These are phyloP conservation scores for Lepus americanus DNA, from an alignment of 2,113 vertebrate genomes.

Conservation along the genomic window DNA sequence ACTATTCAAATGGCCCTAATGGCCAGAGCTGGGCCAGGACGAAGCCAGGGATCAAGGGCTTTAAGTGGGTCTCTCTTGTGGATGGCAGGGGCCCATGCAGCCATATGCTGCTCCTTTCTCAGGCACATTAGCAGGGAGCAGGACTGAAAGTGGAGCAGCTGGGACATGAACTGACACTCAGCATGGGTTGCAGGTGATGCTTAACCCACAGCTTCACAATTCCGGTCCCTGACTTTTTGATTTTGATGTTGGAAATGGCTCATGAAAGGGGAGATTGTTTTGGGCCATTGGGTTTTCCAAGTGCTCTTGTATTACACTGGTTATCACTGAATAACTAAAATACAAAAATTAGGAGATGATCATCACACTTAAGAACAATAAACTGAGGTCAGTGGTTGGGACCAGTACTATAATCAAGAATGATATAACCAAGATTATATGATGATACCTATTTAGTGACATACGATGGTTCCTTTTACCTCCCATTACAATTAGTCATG, in stretches of 20 bases:
- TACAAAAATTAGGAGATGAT: background rate
- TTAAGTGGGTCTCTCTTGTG: too few relatives aligned
- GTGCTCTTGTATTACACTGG: background rate
- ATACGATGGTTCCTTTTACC: background rate
- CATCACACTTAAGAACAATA: background rate
- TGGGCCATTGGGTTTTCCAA: background rate
- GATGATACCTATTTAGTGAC: background rate
- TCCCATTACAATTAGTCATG: background rate
- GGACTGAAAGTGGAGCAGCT: too few relatives aligned
- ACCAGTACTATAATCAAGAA: background rate
- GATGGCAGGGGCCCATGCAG: too few relatives aligned
- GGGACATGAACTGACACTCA: too few relatives aligned
- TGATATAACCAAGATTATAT: background rate
- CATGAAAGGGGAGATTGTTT: background rate
- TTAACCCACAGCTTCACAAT: too few relatives aligned
- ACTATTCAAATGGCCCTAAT: too few relatives aligned
- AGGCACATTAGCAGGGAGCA: too few relatives aligned
- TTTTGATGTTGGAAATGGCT: background rate
- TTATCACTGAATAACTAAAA: constrained; percentile 2
- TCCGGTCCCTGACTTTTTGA: background rate
- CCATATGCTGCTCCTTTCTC: too few relatives aligned
- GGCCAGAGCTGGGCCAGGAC: too few relatives aligned
- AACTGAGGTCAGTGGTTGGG: background rate
- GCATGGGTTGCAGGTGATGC: too few relatives aligned
- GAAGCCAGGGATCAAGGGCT: too few relatives aligned